Evolutionary conservation across 2,113 vertebrate species (phyloP), one percentile per base, ranked within the genome.

Genomic region (Eubucco bourcierii): DNA sequence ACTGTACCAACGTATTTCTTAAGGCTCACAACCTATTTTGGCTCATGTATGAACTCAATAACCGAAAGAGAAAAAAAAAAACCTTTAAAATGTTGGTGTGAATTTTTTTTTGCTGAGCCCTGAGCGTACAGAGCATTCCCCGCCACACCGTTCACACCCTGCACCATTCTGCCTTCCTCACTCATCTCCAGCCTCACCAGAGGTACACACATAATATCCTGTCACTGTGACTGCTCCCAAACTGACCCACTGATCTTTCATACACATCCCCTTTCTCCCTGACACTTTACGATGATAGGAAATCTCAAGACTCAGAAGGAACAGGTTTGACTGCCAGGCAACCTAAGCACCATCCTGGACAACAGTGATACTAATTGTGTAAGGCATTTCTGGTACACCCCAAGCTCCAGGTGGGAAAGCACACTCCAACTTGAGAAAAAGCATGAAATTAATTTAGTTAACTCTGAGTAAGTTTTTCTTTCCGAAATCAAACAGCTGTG

Each of bases 331-430:
- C 33, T 11, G 0, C 7, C 12, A 63, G 21, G 34, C 41, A 74
- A 66, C 24, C 16, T 46, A 59, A 73, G 18, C 5, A 65, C 10
- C 21, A 53, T 6, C n/a, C 7, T 21, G 17, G 19, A 1, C 44
- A 83, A 46, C 25, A 82, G n/a, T 0, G 0, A 46, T 2, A 80
- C 7, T 60, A 39, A 19, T 2, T 39, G 21, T 2, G 12, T 10
- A 59, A 27, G 29, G 25, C 21, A 72, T 19, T 29, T 80, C 31
- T 46, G 16, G 6, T 19, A 70, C 3, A 83, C 15, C 25, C 46
- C 52, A 74, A 37, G 39, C 19, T 63, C 31, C 46, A 74, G 23
- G 10, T 16, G 2, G 80, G 41, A 88, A 90, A 93, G 60, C 21
- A 71, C 4, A 17, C 16, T 29, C 61, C 3, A 24, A 17, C 10